Conservation (phyloP, 2,888 invertebrate genomes). For the Allygus modestus region DNA sequence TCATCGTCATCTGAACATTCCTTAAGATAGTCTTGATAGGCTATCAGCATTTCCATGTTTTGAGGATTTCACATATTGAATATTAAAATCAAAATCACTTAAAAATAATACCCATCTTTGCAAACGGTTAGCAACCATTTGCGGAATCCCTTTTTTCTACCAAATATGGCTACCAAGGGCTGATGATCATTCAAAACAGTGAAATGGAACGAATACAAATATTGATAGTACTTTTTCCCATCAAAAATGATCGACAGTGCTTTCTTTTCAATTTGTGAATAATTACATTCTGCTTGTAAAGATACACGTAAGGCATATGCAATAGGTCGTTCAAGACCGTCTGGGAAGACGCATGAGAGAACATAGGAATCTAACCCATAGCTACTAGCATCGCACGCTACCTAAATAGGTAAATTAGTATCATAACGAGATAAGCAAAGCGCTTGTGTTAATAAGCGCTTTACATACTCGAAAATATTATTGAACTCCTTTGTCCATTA, state of each 20-base stretch:
- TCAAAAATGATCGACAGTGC: not conserved
- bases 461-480: not conserved
- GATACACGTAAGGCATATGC: slow-evolving; percentile 10
- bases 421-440: slow-evolving; percentile 2
- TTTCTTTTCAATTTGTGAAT: slow-evolving; percentile 43
- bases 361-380: slow-evolving; percentile 6
- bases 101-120: slow-evolving; percentile 46
- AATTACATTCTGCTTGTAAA: not conserved
- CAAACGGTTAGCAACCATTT: slow-evolving; percentile 5
- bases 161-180: not conserved
- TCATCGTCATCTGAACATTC: not conserved
- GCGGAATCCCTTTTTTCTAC: not conserved
- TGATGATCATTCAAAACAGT: slow-evolving; percentile 3
- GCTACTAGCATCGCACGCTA: slow-evolving; percentile 9
- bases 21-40: slow-evolving; percentile 45
- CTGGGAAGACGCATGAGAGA: not conserved
- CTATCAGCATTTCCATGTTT: slow-evolving; percentile 51
- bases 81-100: slow-evolving; percentile 48
- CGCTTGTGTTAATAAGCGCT: slow-evolving; percentile 2
- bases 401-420: not conserved
- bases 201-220: slow-evolving; percentile 4
- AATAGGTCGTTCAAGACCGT: slow-evolving; percentile 28
- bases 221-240: not conserved
- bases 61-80: slow-evolving; percentile 46
- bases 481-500: slow-evolving; percentile 12